phyloP scores from a whole-genome alignment of 2,113 vertebrate species.

The Lophotis ruficrista region DNA sequence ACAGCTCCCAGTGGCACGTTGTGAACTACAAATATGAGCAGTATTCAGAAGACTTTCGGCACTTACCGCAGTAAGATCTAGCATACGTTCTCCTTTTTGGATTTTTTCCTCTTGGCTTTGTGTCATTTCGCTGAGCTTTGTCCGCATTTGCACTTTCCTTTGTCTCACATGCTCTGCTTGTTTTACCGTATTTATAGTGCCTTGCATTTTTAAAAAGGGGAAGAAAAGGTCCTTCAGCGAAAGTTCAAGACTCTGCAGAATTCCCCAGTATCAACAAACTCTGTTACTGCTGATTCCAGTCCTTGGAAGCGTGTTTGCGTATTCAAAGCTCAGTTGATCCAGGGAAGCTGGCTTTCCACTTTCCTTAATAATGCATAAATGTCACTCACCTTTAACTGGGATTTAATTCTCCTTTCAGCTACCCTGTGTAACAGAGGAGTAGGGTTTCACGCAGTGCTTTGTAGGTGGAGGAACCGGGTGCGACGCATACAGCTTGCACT shows the following conservation, averaged over 20 bases:
- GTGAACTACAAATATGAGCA: slow-evolving; percentile 94
- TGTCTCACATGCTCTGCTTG: not conserved
- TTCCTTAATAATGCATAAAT: slow-evolving; percentile 56
- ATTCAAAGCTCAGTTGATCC: slow-evolving; percentile 19
- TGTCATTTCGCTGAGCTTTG: slow-evolving; percentile 24
- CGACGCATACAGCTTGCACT: not conserved
- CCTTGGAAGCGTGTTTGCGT: not conserved
- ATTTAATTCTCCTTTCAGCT: slow-evolving; percentile 13
- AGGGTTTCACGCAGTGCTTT: not conserved
- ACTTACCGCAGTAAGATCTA: slow-evolving; percentile 87
- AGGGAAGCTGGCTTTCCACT: not conserved
- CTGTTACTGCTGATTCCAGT: slow-evolving; percentile 33
- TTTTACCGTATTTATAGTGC: not conserved
- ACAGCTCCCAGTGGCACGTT: slow-evolving; percentile 90
- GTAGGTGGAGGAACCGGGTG: not conserved
- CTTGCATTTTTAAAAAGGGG: slow-evolving; percentile 45
- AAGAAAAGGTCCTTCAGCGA: slow-evolving; percentile 28
- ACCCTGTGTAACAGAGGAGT: not conserved
- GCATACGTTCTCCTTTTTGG: not conserved
- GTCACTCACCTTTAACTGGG: slow-evolving; percentile 27
- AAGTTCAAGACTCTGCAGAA: slow-evolving; percentile 61
- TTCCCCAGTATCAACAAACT: slow-evolving; percentile 34
- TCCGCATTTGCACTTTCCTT: slow-evolving; percentile 28
- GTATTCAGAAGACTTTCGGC: slow-evolving; percentile 92
- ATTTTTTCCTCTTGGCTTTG: not conserved